phyloP scores from a whole-genome alignment of 2,888 invertebrate genomes.

The Macrosiphum euphorbiae region DNA sequence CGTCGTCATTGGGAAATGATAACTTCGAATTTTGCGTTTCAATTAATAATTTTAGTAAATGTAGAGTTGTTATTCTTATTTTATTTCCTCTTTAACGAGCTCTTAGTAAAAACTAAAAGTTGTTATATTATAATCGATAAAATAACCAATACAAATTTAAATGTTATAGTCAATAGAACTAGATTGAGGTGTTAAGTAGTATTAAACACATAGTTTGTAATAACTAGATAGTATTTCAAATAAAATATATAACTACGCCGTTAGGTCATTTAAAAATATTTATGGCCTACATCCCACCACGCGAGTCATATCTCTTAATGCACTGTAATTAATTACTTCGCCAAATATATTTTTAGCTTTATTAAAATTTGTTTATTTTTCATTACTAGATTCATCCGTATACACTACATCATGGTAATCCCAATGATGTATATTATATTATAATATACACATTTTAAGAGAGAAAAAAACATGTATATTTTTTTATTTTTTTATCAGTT shows the following conservation, averaged over 20 bases:
- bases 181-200: not conserved
- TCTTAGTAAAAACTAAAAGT: not conserved
- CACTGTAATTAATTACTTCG: conserved; percentile 25
- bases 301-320: not conserved
- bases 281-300: conserved; percentile 3
- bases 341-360: not conserved
- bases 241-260: not conserved
- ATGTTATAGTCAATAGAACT: not conserved
- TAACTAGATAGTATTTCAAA: not conserved
- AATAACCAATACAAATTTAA: not conserved
- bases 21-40: not conserved
- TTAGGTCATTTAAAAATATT: not conserved
- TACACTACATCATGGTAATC: not conserved
- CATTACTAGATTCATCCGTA: not conserved
- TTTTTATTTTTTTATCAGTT: conserved; percentile 16
- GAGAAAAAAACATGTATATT: not conserved
- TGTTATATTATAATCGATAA: not conserved
- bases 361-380: conserved; percentile 12
- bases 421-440: not conserved
- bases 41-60: not conserved
- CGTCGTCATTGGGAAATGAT: not conserved
- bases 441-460: not conserved
- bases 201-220: not conserved
- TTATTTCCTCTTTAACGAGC: conserved; percentile 25
- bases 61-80: not conserved